Base-by-base conservation (phyloP, 1,140 invertebrate species). In the Pararge aegeria region DNA sequence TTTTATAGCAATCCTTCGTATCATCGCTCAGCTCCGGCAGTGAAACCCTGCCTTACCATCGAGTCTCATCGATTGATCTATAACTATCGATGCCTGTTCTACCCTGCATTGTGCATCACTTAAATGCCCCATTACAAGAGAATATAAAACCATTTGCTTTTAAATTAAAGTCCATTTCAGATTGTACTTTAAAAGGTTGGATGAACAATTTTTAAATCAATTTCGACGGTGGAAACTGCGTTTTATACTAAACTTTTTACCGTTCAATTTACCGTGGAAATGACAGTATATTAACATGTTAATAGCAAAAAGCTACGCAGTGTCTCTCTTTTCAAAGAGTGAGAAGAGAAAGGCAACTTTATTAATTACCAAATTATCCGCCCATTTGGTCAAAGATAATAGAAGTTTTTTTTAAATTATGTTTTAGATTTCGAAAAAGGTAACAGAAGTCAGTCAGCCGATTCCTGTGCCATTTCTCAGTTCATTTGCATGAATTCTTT, bases 61-160 rank as follows among this genome's bases (percentile, higher is more conserved):
- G 62, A 56, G 37, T 44, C 40, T 49, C 58, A 37, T 12, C 7
- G 49, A 46, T 24, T 30, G 49, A 49, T 58, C 53, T 27, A 40
- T 48, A 52, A 55, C 55, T 59, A 62, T 62, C 46, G 44, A 55
- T 55, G 13, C 40, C 21, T 46, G 10, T 12, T n/a, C 44, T 44
- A 18, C 44, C 18, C 44, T 46, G 21, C 20, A 0, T 37, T 46
- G 16, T 46, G 12, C 20, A 46, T n/a, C 18, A 46, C 12, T 46
- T 46, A 46, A 46, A 46, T 21, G 21, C 13, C 10, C 38, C 38
- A 7, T 5, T 0, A 12, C 19, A 42, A 44, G 38, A 1, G 13
- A 48, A 46, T 42, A 54, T 42, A 18, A 55, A 30, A 19, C 16
- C 5, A 19, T 20, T n/a, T 20, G 2, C 2, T n/a, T 1, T 18